phyloP scores from a whole-genome alignment of 1,140 invertebrate species.

The Zaprionus taronus region DNA sequence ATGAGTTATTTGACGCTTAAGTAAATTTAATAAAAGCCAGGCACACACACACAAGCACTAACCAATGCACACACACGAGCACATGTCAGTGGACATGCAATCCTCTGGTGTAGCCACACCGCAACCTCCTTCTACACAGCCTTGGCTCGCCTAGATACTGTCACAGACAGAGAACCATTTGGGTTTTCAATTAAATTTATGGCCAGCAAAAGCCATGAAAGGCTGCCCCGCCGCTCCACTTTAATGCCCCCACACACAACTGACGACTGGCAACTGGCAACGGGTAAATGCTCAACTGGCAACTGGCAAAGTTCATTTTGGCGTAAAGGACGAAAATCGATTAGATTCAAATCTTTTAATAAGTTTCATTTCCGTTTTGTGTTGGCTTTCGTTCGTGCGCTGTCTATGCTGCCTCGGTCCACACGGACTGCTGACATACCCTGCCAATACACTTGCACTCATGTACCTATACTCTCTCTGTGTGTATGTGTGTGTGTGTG shows the following conservation, averaged over 20 bases:
- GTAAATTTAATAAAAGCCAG: conserved; percentile 76
- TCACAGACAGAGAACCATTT: conserved; percentile 72
- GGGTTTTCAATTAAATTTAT: conserved; percentile 81
- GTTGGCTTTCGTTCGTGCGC: conserved; percentile 66
- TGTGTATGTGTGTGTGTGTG: conserved; percentile 3
- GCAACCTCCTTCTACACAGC: not conserved
- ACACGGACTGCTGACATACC: conserved; percentile 7
- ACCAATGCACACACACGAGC: not conserved
- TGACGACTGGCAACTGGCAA: conserved; percentile 21
- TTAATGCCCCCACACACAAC: conserved; percentile 49
- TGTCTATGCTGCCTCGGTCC: conserved; percentile 45
- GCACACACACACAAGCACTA: conserved; percentile 24
- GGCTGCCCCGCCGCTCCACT: conserved; percentile 33
- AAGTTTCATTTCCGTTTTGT: conserved; percentile 83
- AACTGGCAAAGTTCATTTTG: conserved; percentile 73
- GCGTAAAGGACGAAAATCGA: conserved; percentile 82
- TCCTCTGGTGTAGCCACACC: conserved; percentile 15
- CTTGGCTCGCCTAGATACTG: conserved; percentile 37
- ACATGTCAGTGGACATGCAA: conserved; percentile 21
- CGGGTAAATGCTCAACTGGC: conserved; percentile 27
- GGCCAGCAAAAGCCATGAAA: conserved; percentile 56
- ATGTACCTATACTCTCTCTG: not conserved
- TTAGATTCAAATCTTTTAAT: conserved; percentile 84
- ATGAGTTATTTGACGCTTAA: conserved; percentile 58
- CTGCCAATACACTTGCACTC: not conserved